Evolutionary conservation across 1,140 invertebrate species (phyloP), one percentile per base, ranked within the genome.

Genomic region (Halesus radiatus): DNA sequence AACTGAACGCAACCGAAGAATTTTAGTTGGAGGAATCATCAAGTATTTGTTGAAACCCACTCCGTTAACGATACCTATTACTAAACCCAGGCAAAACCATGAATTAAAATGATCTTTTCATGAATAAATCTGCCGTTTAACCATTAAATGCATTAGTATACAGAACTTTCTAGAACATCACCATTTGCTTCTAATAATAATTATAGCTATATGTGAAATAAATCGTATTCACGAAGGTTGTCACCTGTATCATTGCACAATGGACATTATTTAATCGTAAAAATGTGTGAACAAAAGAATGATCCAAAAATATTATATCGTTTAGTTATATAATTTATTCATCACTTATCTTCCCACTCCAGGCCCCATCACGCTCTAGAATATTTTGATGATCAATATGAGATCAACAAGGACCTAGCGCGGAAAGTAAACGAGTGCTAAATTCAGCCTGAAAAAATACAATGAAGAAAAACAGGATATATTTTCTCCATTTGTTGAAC

Each of bases 221-320:
- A 60, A 60, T 60, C 20, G 18, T 60, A 60, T 60, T 23, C 18
- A 60, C 37, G 18, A 60, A 60, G 23, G 8, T 18, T 23, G 23
- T 60, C 56, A 23, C 56, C 56, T 22, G 23, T 45, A 13, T 45
- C 1, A 23, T 60, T 60, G 23, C 56, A 60, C 56, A 60, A 60
- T 60, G 56, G 56, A 23, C 20, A 23, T 60, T 60, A 60, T 18
- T 60, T 20, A 23, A 60, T 60, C 56, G 56, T 60, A 60, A 13
- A 60, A 60, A 60, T 60, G 56, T 60, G 56, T 23, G 16, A 60
- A 60, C 56, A 60, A 60, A 60, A 60, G 56, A 60, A 60, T 60
- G 56, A 22, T 60, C n/a, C 56, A 22, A n/a, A 60, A 60, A 20
- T 60, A 18, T 60, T 60, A 60, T 60, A 60, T 23, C 18, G 23